These are phyloP conservation scores for Tichodroma muraria DNA, from an alignment of 2,113 vertebrate species.

Conservation along the genomic window DNA sequence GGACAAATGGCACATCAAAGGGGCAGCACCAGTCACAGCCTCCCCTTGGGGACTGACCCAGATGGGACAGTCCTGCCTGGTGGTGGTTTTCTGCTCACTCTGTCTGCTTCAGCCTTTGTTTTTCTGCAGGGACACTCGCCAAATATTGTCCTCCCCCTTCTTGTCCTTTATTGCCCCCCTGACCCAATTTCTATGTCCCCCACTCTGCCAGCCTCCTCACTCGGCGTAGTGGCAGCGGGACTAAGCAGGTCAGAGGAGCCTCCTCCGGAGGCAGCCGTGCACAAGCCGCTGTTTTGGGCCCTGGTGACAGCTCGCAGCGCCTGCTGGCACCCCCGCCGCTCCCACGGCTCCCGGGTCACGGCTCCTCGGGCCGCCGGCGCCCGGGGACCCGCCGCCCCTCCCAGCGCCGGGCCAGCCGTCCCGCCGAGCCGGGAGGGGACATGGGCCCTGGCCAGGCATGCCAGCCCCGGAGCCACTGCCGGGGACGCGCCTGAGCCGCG, in stretches of 20 bases:
- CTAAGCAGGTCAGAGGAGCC: background rate
- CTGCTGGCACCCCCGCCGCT: background rate
- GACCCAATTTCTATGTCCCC: background rate
- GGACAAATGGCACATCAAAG: background rate
- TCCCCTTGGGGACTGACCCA: background rate
- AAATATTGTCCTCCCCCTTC: background rate
- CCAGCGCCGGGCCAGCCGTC: accelerated
- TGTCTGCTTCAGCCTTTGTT: background rate
- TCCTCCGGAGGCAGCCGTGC: background rate
- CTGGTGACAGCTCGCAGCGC: accelerated
- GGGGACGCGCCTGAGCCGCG: accelerated
- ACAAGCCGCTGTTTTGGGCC: accelerated
- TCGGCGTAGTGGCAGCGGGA: accelerated
- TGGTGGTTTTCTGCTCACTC: background rate
- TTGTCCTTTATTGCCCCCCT: background rate
- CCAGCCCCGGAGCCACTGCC: background rate
- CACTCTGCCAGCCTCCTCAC: background rate
- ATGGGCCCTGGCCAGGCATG: accelerated
- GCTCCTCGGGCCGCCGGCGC: background rate
- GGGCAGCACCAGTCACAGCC: background rate
- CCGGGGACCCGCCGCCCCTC: no score
- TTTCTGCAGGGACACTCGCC: background rate
- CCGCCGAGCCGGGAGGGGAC: accelerated
- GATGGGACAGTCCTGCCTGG: background rate
- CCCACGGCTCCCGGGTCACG: background rate